A percentile compares a stretch with the other conserved stretches of the same genome.
phyloP scores from a whole-genome alignment of 2,888 invertebrate genomes.

The Pseudoips prasinana region DNA sequence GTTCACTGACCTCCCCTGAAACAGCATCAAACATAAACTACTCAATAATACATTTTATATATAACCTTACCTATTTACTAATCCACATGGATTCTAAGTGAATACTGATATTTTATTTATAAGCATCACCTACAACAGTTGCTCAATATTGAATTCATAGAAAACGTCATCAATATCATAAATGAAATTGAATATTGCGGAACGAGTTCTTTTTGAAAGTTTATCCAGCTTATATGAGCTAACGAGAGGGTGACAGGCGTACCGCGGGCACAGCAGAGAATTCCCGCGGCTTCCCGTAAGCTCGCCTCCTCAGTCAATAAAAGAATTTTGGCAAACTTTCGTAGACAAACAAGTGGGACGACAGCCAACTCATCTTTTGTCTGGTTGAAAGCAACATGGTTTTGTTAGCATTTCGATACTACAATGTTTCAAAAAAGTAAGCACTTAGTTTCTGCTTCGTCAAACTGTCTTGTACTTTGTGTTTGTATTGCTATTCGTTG shows the following conservation, averaged over 20 bases:
- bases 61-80: not conserved
- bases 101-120: too few relatives aligned
- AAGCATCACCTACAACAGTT: too few relatives aligned
- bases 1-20: conserved; percentile 76
- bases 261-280: conserved; percentile 49
- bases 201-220: too few relatives aligned
- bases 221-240: too few relatives aligned
- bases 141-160: too few relatives aligned
- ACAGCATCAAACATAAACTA: conserved; percentile 42
- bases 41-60: conserved; percentile 14
- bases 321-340: conserved; percentile 80
- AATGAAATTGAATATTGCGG: too few relatives aligned
- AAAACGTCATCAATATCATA: too few relatives aligned
- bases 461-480: conserved; percentile 12
- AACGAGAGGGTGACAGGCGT: conserved; percentile 4
- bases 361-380: conserved; percentile 80
- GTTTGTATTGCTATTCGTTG: not conserved
- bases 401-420: conserved; percentile 69
- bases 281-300: conserved; percentile 57
- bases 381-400: conserved; percentile 71
- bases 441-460: conserved; percentile 33
- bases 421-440: conserved; percentile 55
- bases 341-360: conserved; percentile 79
- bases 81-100: too few relatives aligned
- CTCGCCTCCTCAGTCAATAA: conserved; percentile 73